Evolutionary conservation across 2,113 vertebrate genomes (phyloP).

Genomic region (Heterotilapia buettikoferi): DNA sequence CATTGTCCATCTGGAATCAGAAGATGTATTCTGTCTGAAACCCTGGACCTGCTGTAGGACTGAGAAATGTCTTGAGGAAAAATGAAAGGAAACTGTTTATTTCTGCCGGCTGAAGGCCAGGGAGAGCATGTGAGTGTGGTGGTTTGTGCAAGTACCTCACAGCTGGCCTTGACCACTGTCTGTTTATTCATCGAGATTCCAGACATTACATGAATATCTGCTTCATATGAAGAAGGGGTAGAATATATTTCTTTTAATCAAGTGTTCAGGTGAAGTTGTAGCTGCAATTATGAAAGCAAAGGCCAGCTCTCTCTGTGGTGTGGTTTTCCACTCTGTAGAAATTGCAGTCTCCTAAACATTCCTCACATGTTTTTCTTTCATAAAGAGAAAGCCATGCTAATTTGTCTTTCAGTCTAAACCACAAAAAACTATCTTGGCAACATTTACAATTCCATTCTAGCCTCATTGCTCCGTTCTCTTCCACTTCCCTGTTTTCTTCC

Average conservation of each 20-base stretch:
- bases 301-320: background rate
- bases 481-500: background rate
- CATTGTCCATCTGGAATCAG: slow-evolving; percentile 32
- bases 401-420: slow-evolving; percentile 25
- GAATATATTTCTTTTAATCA: background rate
- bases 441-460: background rate
- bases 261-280: slow-evolving; percentile 7
- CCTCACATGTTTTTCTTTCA: slow-evolving; percentile 42
- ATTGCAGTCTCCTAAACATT: slow-evolving; percentile 32
- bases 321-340: slow-evolving; percentile 24
- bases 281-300: background rate
- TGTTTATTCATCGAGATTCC: slow-evolving; percentile 17
- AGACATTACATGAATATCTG: slow-evolving; percentile 8
- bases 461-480: background rate
- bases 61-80: background rate
- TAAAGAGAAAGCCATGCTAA: slow-evolving; percentile 20
- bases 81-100: slow-evolving; percentile 30
- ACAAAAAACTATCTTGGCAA: slow-evolving; percentile 15
- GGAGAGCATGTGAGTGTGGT: background rate
- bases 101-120: slow-evolving; percentile 16
- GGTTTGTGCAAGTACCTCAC: background rate
- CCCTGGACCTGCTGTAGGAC: background rate
- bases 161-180: background rate
- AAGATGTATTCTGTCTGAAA: slow-evolving; percentile 16
- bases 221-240: background rate